These are phyloP conservation scores for Pemphredon lugubris DNA, from an alignment of 2,888 invertebrate species.

Conservation along the genomic window DNA sequence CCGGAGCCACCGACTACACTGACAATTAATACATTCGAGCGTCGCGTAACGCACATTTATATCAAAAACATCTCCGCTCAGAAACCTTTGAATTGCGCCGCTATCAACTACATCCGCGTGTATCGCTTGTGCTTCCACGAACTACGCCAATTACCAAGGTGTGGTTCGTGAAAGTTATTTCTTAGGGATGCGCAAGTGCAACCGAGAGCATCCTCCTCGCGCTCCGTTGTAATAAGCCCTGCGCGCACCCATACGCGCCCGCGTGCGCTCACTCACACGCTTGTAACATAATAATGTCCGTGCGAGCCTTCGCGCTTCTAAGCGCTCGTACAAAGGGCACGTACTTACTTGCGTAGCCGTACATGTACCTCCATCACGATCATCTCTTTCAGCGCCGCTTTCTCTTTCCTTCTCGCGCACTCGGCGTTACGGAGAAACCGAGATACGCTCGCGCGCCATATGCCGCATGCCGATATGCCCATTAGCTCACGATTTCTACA, in stretches of 20 bases:
- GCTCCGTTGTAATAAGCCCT: constrained; percentile 50
- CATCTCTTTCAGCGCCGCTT: constrained; percentile 31
- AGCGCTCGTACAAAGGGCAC: constrained; percentile 63
- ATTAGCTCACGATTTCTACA: constrained; percentile 70
- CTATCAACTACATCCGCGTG: constrained; percentile 11
- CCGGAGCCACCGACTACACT: too few relatives aligned
- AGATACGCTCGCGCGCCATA: constrained; percentile 55
- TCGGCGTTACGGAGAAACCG: constrained; percentile 8
- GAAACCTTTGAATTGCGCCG: constrained; percentile 14
- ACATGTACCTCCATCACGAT: constrained; percentile 58
- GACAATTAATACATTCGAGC: too few relatives aligned
- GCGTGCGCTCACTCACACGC: constrained; percentile 29
- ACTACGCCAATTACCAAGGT: constrained; percentile 52
- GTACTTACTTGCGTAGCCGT: constrained; percentile 47
- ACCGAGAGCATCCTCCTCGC: constrained; percentile 16
- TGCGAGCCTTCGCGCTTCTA: constrained; percentile 64
- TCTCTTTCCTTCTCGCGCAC: constrained; percentile 28
- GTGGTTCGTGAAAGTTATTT: constrained; percentile 51
- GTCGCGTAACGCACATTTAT: not conserved
- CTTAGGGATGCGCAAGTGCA: constrained; percentile 26
- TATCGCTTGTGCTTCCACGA: constrained; percentile 36
- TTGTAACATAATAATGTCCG: constrained; percentile 54
- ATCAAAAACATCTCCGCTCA: not conserved
- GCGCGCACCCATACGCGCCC: constrained; percentile 22
- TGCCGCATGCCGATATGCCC: constrained; percentile 70